Evolutionary conservation across 2,113 vertebrate genomes (phyloP), one percentile per base, ranked within the genome.

Genomic region (Mormyrus lacerda): DNA sequence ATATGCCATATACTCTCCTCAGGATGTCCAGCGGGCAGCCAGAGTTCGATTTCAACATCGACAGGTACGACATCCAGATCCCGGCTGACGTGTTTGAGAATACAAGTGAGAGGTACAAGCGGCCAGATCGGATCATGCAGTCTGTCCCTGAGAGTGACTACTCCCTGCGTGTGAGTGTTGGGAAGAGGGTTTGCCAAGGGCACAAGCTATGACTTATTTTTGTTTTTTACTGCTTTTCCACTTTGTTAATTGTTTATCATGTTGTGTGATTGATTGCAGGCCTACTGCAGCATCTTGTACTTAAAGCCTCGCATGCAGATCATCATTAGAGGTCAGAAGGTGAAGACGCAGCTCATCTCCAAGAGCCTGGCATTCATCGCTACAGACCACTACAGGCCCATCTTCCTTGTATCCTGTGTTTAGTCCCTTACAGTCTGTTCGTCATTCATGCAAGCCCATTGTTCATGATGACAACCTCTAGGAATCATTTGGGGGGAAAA

Each of bases 241-340:
- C 9, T 35, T 51, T 53, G 19, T 55, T 31, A 7, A 31, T 69
- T 21, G 35, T 44, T 76, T 73, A 39, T 19, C 86, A 17, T 89
- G 15, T 89, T 86, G 89, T 53, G 0, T 50, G 84, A 11, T 5
- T 45, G 55, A 39, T 0, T 48, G 0, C 90, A 99, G 98, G 97
- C 97, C 7, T 99, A 99, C 61, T 98, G 97, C 94, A 98, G 97
- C 87, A 97, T 99, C 93, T 94, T 99, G n/a, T 99, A 99, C 92
- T 93, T 99, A 92, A 99, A 98, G 90, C 98, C 98, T 92, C 96
- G 95, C 89, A 99, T 99, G 98, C 98, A 98, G 93, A 96, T 99
- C 89, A 95, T 97, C 92, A 92, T 99, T 17, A 95, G 97, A 58
- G 97, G 98, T 88, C 95, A 97, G 90, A 99, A 98, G 87, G 98